Conservation (phyloP, 2,888 invertebrate species). For the Trachelus iudaicus region DNA sequence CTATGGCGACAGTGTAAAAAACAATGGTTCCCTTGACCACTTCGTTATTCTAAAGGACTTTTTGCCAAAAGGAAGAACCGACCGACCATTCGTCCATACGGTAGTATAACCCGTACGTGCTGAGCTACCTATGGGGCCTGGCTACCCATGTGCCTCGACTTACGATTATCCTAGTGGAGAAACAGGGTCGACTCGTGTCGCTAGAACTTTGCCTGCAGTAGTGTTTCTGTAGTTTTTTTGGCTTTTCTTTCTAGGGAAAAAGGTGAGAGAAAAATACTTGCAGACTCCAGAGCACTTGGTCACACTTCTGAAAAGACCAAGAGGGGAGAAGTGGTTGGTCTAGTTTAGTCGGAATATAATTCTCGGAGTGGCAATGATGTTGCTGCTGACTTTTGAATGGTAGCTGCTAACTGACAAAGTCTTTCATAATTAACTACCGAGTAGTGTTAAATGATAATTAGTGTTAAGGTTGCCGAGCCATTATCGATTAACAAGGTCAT, state of each 20-base stretch:
- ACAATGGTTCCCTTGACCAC: not conserved
- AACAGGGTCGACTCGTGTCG: not conserved
- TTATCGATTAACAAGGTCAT: not conserved
- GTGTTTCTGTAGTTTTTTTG: not conserved
- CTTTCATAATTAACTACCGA: not conserved
- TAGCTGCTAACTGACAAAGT: not conserved
- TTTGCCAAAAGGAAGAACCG: not conserved
- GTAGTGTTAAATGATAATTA: not conserved
- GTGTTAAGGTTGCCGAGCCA: not conserved
- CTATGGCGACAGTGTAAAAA: not conserved
- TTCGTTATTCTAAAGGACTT: not conserved
- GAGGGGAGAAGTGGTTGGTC: constrained; percentile 48
- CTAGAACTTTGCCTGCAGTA: not conserved
- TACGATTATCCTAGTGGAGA: not conserved
- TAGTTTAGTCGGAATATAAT: constrained; percentile 48
- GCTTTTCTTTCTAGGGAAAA: not conserved
- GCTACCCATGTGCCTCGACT: not conserved
- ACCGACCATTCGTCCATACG: not conserved
- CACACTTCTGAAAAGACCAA: constrained; percentile 46
- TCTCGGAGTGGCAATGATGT: constrained; percentile 26
- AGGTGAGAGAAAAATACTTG: constrained; percentile 13
- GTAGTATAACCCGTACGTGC: not conserved
- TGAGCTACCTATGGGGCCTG: not conserved
- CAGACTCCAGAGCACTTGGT: constrained; percentile 49
- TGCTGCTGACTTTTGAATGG: not conserved